phyloP scores from a whole-genome alignment of 2,113 vertebrate species.

The Damaliscus lunatus region DNA sequence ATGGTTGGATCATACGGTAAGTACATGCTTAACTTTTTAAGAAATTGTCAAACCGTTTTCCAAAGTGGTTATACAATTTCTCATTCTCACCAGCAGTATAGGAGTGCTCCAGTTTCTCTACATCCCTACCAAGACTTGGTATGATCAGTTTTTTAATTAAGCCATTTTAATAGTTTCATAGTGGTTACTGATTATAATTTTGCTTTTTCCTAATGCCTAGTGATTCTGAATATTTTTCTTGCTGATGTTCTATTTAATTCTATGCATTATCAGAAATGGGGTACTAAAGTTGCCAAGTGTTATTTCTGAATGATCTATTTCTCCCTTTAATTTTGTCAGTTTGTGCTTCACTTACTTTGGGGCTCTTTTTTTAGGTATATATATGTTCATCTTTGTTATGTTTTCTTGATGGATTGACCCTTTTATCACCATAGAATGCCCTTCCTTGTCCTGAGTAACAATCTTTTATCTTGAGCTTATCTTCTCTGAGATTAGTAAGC shows the following conservation, averaged over 20 bases:
- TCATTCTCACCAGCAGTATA: background rate
- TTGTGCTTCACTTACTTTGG: background rate
- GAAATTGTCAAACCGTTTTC: background rate
- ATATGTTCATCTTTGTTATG: background rate
- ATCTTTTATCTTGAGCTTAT: background rate
- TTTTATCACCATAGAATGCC: background rate
- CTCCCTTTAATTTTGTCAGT: background rate
- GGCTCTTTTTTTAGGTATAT: background rate
- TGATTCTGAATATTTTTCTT: background rate
- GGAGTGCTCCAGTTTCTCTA: background rate
- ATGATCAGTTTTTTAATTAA: constrained; percentile 5
- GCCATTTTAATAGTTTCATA: background rate
- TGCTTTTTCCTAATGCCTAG: background rate
- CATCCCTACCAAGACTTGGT: background rate
- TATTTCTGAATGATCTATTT: background rate
- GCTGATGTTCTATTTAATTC: background rate
- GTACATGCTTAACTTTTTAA: constrained; percentile 5
- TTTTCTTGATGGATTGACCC: background rate
- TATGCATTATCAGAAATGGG: background rate
- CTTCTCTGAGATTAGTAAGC: background rate
- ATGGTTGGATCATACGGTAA: background rate
- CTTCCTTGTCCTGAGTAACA: background rate
- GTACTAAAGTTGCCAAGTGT: background rate
- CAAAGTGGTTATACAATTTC: background rate
- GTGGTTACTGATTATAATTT: background rate